Evolutionary conservation across 1,140 invertebrate genomes (phyloP), one percentile per base, ranked within the genome.

Genomic region (Pomacea maculata): DNA sequence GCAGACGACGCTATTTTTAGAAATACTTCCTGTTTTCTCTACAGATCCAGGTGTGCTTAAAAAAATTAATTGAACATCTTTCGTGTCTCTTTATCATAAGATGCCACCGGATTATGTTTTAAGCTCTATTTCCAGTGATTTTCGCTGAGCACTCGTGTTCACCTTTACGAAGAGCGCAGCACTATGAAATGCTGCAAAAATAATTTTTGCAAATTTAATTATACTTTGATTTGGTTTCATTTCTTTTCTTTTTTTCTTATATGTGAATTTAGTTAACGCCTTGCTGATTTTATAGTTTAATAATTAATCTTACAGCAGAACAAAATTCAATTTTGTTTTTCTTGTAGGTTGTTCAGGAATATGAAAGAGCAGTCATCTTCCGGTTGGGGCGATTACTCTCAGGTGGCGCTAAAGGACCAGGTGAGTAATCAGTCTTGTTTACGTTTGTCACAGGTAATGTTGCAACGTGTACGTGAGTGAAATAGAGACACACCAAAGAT

Each of bases 371-470:
- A 12, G 91, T 94, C 25, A 93, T 94, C 73, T 94, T 94, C 85
- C 84, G 93, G 78, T 87, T 94, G 55, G 92, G 93, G 82, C 88
- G 94, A 82, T 89, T 94, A 9, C 85, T 94, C 80, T 91, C 91
- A 25, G 97, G 97, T 54, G 97, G 96, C 29, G 96, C 96, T 34
- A 96, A 96, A 92, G 97, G 97, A 84, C 96, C 93, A 80, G 93
- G 92, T 92, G 85, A 83, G 65, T 61, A 6, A 61, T 14, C 8
- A 0, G 34, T 45, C 34, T 45, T 45, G 34, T 45, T 45, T 45
- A 45, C 34, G 0, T 45, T 45, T 45, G 34, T 45, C 34, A 45
- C 34, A 45, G 34, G 34, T 45, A 45, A 45, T 45, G 34, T 45
- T 45, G 34, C 6, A 45, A 45, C 2, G 34, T 45, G 34, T 45